A percentile compares a stretch with the other conserved stretches of the same genome.
Conservation (phyloP, 2,113 vertebrate species). For the Pedetes capensis region DNA sequence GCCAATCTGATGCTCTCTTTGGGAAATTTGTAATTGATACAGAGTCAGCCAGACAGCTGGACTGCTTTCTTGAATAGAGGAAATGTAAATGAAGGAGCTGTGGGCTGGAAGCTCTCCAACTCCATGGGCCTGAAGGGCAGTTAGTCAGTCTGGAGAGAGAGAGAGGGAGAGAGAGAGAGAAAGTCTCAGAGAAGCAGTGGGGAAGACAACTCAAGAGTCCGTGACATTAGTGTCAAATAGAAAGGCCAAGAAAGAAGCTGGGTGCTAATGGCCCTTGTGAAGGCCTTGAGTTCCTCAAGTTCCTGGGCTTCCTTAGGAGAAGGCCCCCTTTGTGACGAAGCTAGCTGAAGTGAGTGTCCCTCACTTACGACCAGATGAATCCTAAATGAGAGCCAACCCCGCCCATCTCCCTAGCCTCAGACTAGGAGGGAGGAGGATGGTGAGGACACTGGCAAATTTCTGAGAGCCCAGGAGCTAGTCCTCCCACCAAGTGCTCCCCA, state of each 20-base stretch:
- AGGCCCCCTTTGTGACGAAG: not conserved
- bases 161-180: not conserved
- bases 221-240: not conserved
- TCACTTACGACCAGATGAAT: not conserved
- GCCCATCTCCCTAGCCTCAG: not conserved
- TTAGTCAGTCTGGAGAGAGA: not conserved
- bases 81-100: conserved; percentile 16
- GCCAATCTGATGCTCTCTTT: not conserved
- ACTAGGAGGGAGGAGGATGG: no score
- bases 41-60: conserved; percentile 15
- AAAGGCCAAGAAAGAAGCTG: not conserved
- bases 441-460: not conserved
- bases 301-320: not conserved
- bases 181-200: not conserved
- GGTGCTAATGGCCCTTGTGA: not conserved
- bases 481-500: no score
- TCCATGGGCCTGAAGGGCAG: conserved; percentile 4
- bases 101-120: conserved; percentile 34
- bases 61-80: not conserved
- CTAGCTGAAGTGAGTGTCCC: not conserved
- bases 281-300: not conserved
- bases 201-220: not conserved
- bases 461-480: not conserved
- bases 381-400: not conserved
- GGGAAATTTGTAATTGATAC: conserved; percentile 8